Base-by-base conservation (phyloP, 2,888 invertebrate species). In the Cecidostiba fungosa region DNA sequence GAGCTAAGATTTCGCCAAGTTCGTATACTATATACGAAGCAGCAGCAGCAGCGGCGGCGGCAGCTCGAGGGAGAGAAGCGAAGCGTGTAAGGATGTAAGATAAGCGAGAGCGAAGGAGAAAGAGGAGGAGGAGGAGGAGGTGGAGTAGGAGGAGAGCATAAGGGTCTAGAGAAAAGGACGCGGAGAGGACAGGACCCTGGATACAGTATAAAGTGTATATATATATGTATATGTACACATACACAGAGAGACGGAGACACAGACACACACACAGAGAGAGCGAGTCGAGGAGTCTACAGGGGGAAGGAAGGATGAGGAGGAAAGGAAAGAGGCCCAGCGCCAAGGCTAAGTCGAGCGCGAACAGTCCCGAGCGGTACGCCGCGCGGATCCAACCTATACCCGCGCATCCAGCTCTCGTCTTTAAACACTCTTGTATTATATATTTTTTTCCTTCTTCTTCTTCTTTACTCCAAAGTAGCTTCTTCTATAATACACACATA, bases 61-160 rank as follows among this genome's bases (percentile, higher is more conserved):
- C 36, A n/a, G 39, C 39, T 36, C 19, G 16, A 43, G 36, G 23
- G 72, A 72, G 74, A 80, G 76, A 85, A 76, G 62, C 84, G 76
- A 85, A 85, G 84, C 84, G 78, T 84, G 79, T 74, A 79, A 84
- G 84, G 84, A 84, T 85, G 80, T 80, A 80, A 85, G 84, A 85
- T 85, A 80, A 80, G 79, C 50, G 39, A 50, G 47, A 79, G 66
- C 77, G 62, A 47, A 77, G n/a, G 66, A 59, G 23, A 59, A 62
- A 19, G 77, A 70, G 72, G 36, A 43, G 32, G 72, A 26, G 59
- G 26, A 32, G 12, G 19, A 29, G 10, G 32, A 54, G 39, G 39
- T 12, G 29, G 54, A 26, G 59, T 14, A 32, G 12, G 12, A 29
- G 4, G 32, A 72, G 43, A 54, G 26, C 14, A 29, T 29, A 32